These are phyloP conservation scores for Beris chalybata DNA, from an alignment of 2,888 invertebrate genomes.

Conservation along the genomic window DNA sequence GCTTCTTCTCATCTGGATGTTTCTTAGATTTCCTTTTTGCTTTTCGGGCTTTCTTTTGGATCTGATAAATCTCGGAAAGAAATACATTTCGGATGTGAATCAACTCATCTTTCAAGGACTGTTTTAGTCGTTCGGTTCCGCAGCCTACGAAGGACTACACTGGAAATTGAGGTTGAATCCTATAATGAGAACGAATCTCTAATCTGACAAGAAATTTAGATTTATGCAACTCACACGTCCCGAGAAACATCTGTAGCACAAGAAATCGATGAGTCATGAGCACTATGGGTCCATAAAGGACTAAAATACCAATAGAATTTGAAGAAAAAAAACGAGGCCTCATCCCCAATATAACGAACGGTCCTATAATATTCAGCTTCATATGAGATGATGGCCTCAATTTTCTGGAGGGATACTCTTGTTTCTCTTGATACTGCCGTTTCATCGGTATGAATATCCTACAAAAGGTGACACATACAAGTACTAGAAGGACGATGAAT, in stretches of 20 bases:
- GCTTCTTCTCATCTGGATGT: no score
- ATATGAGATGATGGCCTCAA: neutral
- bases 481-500: neutral
- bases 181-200: constrained; percentile 6
- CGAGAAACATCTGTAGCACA: neutral
- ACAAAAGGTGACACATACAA: no score
- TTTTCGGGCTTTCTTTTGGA: no score
- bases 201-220: constrained; percentile 2
- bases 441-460: no score
- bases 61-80: neutral
- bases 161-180: neutral
- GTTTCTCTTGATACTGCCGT: neutral
- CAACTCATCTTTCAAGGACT: neutral
- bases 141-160: no score
- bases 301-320: neutral
- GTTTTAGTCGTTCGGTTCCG: no score
- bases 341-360: neutral
- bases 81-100: neutral
- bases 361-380: neutral
- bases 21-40: no score
- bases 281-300: neutral
- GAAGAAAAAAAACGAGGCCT: constrained; percentile 9
- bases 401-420: constrained; percentile 1
- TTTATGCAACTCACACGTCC: constrained; percentile 6
- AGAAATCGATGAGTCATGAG: neutral